These are phyloP conservation scores for Caenorhabditis wallacei DNA, from an alignment of 2,888 invertebrate genomes.

Conservation along the genomic window DNA sequence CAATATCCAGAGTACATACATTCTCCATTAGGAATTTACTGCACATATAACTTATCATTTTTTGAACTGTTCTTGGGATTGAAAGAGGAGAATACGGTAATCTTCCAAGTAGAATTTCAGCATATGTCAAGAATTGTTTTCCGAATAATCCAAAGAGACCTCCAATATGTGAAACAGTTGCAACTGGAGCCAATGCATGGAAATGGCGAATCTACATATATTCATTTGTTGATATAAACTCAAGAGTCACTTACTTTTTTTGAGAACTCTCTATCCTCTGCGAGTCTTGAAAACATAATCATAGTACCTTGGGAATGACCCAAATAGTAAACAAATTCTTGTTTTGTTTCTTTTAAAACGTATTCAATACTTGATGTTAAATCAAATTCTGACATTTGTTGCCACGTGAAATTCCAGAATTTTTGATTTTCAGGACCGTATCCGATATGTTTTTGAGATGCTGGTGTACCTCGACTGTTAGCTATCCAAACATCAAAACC, in stretches of 20 bases:
- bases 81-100: conserved; percentile 68
- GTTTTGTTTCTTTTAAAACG: conserved; percentile 86
- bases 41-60: conserved; percentile 66
- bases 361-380: conserved; percentile 91
- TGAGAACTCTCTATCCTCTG: conserved; percentile 71
- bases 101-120: conserved; percentile 58
- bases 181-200: conserved; percentile 82
- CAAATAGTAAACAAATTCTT: conserved; percentile 88
- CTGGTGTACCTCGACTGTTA: conserved; percentile 90
- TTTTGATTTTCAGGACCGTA: conserved; percentile 82
- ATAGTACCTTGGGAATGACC: conserved; percentile 90
- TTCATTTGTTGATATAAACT: background rate
- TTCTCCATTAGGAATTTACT: conserved; percentile 64
- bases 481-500: conserved; percentile 90
- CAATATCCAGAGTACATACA: conserved; percentile 72
- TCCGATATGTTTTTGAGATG: conserved; percentile 87
- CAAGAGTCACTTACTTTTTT: conserved; percentile 66
- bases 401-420: conserved; percentile 86
- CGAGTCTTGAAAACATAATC: conserved; percentile 80
- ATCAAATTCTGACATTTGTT: conserved; percentile 92
- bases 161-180: conserved; percentile 81
- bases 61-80: conserved; percentile 64
- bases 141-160: conserved; percentile 74
- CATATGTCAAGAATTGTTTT: conserved; percentile 51
- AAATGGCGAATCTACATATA: conserved; percentile 75